These are phyloP conservation scores for Aplochiton taeniatus DNA, from an alignment of 2,797 vertebrate genomes.

Conservation along the genomic window DNA sequence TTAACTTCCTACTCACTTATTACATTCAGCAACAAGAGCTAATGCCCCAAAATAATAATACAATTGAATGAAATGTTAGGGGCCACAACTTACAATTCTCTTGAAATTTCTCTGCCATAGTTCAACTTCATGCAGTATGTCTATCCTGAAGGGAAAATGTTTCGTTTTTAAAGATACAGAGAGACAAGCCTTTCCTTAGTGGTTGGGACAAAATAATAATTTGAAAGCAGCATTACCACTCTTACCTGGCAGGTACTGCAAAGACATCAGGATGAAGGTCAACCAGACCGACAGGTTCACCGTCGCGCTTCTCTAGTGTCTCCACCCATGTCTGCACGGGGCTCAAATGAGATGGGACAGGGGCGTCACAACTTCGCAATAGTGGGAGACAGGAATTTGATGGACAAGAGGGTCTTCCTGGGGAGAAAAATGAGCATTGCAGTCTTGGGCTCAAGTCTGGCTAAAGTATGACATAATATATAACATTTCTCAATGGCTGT, in stretches of 20 bases:
- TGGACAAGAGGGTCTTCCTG: constrained; percentile 66
- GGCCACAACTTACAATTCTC: constrained; percentile 82
- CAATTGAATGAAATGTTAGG: too few species aligned
- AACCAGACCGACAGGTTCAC: constrained; percentile 75
- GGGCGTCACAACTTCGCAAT: constrained; percentile 70
- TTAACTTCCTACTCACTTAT: background rate
- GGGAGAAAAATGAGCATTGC: constrained; percentile 2
- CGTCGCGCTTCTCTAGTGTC: constrained; percentile 69
- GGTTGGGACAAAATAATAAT: background rate
- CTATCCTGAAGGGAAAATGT: constrained; percentile 71
- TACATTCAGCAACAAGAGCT: too few species aligned
- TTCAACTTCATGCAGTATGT: constrained; percentile 83
- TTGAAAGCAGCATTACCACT: background rate
- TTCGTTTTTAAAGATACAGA: too few species aligned
- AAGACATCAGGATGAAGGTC: constrained; percentile 92
- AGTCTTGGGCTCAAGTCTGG: background rate
- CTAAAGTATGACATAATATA: too few species aligned
- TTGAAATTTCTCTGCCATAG: constrained; percentile 88
- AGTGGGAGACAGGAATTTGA: constrained; percentile 67
- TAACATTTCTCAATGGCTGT: too few species aligned
- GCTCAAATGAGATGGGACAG: constrained; percentile 68
- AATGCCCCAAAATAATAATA: too few species aligned
- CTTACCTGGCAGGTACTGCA: constrained; percentile 80
- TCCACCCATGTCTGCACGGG: constrained; percentile 82
- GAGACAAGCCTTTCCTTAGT: background rate